Evolutionary conservation across 2,113 vertebrate genomes (phyloP).

Genomic region (Brachirus orientalis): DNA sequence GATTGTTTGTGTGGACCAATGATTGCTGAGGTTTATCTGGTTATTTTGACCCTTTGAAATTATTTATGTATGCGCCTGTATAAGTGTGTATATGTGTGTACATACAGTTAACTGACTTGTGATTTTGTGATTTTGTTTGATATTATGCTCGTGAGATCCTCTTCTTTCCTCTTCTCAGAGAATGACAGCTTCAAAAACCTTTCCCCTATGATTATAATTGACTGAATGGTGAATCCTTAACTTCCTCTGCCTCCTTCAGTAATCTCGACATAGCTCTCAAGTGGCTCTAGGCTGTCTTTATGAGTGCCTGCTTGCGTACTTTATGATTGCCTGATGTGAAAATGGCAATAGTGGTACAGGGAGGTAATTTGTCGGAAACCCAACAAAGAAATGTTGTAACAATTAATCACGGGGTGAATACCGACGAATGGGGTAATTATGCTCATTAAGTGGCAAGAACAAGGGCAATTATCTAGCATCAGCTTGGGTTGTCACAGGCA

Average conservation of each 20-base stretch:
- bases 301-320: constrained; percentile 69
- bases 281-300: constrained; percentile 74
- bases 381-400: constrained; percentile 84
- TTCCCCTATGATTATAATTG: constrained; percentile 69
- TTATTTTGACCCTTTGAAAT: constrained; percentile 44
- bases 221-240: constrained; percentile 74
- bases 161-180: constrained; percentile 34
- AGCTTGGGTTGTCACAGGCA: constrained; percentile 71
- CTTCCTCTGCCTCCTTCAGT: constrained; percentile 73
- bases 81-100: constrained; percentile 19
- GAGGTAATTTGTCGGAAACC: constrained; percentile 80
- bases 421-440: constrained; percentile 80
- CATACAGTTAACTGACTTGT: constrained; percentile 33
- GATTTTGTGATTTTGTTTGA: constrained; percentile 19
- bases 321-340: constrained; percentile 79
- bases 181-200: constrained; percentile 66
- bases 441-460: constrained; percentile 83
- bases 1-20: constrained; percentile 22
- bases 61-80: constrained; percentile 31
- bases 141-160: constrained; percentile 43
- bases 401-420: constrained; percentile 83
- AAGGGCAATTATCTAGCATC: constrained; percentile 81
- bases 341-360: constrained; percentile 75
- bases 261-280: constrained; percentile 74
- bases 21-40: constrained; percentile 27